A percentile compares a stretch with the other conserved stretches of the same genome.
Conservation (phyloP, 2,888 invertebrate species). For the Salpingus planirostris region DNA sequence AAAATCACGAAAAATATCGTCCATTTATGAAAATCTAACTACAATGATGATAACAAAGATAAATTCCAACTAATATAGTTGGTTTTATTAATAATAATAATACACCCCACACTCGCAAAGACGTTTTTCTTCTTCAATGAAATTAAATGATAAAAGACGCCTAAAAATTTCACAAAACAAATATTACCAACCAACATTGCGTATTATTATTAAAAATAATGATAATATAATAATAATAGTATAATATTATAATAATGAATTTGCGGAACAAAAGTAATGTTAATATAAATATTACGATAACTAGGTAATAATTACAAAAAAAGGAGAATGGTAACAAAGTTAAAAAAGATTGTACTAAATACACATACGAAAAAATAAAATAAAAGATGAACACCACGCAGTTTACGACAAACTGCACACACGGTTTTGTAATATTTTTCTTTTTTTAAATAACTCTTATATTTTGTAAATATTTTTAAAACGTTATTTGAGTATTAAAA, state of each 20-base stretch:
- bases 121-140: conserved; percentile 8
- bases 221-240: too few species aligned
- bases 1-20: conserved; percentile 34
- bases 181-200: too few species aligned
- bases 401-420: conserved; percentile 20
- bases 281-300: conserved; percentile 18
- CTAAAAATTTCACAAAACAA: too few species aligned
- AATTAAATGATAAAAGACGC: too few species aligned
- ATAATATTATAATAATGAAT: too few species aligned
- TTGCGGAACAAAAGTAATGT: conserved; percentile 14
- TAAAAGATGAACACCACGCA: conserved; percentile 22
- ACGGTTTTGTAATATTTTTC: background rate
- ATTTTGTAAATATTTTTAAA: conserved; percentile 7
- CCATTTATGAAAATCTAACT: conserved; percentile 15
- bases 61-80: conserved; percentile 35
- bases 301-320: conserved; percentile 18
- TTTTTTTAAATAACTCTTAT: background rate
- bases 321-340: conserved; percentile 38
- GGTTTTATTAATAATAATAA: too few species aligned
- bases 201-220: too few species aligned
- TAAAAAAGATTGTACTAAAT: conserved; percentile 37
- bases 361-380: conserved; percentile 22
- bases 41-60: conserved; percentile 26
- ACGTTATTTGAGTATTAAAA: conserved; percentile 25
- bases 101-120: too few species aligned